A percentile compares a stretch with the other conserved stretches of the same genome.
Conservation (phyloP, 2,888 invertebrate genomes). For the Drosophila peninsularis region DNA sequence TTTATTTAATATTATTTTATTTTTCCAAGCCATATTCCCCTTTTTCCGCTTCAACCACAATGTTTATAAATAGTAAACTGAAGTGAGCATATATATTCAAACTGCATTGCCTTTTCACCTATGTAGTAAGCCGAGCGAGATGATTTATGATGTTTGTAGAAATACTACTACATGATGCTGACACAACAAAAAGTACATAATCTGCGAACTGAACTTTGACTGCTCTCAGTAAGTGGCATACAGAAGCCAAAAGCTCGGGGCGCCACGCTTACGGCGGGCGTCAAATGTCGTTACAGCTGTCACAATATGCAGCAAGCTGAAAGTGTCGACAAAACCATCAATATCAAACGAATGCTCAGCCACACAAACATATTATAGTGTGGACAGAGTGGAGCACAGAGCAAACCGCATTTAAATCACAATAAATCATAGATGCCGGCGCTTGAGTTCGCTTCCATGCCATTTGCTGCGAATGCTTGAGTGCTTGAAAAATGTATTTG, state of each 20-base stretch:
- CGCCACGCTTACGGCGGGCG: constrained; percentile 23
- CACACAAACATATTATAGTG: constrained; percentile 24
- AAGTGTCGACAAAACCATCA: constrained; percentile 60
- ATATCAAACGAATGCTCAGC: constrained; percentile 48
- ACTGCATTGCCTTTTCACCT: constrained; percentile 23
- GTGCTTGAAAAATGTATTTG: constrained; percentile 11
- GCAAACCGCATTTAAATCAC: constrained; percentile 56
- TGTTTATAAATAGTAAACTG: constrained; percentile 4
- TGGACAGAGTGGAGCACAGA: constrained; percentile 15
- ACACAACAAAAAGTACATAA: constrained; percentile 24
- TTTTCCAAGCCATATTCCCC: background rate
- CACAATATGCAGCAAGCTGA: constrained; percentile 39
- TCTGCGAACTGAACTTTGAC: constrained; percentile 29
- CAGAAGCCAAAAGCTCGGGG: constrained; percentile 21
- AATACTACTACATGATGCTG: constrained; percentile 31
- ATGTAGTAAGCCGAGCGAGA: constrained; percentile 24
- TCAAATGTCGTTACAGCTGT: constrained; percentile 61
- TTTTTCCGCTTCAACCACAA: background rate
- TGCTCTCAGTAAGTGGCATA: constrained; percentile 15
- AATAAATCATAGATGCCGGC: constrained; percentile 61
- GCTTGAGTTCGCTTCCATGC: constrained; percentile 26
- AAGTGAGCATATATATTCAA: constrained; percentile 2
- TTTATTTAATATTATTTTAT: background rate
- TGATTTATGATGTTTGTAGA: constrained; percentile 50
- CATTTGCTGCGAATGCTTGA: constrained; percentile 17